These are phyloP conservation scores for Petromus typicus DNA, from an alignment of 2,113 vertebrate species.

Conservation along the genomic window DNA sequence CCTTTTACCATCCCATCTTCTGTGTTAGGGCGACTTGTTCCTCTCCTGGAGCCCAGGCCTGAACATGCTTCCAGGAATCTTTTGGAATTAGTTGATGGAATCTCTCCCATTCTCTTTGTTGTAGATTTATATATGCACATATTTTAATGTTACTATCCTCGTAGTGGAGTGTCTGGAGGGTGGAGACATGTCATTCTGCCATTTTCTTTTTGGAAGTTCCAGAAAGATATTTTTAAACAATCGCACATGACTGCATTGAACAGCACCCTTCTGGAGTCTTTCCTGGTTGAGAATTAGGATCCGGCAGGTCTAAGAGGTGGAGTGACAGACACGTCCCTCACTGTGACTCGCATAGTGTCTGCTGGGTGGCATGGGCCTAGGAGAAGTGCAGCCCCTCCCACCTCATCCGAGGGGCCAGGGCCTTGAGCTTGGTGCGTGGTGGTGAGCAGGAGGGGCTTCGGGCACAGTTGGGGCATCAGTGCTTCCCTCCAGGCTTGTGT, in stretches of 20 bases:
- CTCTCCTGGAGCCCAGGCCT: not conserved
- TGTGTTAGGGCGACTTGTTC: not conserved
- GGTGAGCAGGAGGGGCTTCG: not conserved
- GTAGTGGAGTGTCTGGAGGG: not conserved
- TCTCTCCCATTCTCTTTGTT: not conserved
- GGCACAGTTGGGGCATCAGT: not conserved
- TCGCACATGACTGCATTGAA: not conserved
- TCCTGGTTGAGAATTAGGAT: not conserved
- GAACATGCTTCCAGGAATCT: not conserved
- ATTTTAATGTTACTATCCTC: constrained; percentile 53
- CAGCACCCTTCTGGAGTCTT: not conserved
- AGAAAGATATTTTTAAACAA: constrained; percentile 23
- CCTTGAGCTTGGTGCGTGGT: not conserved
- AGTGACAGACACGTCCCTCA: not conserved
- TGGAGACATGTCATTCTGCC: not conserved
- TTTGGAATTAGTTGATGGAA: not conserved
- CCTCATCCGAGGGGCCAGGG: not conserved
- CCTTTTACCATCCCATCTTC: not conserved
- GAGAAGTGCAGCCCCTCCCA: not conserved
- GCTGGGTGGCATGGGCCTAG: not conserved
- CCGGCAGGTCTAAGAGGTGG: not conserved
- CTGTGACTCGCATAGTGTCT: not conserved
- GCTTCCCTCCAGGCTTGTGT: not conserved
- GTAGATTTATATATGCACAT: not conserved
- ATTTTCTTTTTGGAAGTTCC: constrained; percentile 7